Evolutionary conservation across 2,113 vertebrate genomes (phyloP).

Genomic region (Gnathonemus echidnorhynchus): DNA sequence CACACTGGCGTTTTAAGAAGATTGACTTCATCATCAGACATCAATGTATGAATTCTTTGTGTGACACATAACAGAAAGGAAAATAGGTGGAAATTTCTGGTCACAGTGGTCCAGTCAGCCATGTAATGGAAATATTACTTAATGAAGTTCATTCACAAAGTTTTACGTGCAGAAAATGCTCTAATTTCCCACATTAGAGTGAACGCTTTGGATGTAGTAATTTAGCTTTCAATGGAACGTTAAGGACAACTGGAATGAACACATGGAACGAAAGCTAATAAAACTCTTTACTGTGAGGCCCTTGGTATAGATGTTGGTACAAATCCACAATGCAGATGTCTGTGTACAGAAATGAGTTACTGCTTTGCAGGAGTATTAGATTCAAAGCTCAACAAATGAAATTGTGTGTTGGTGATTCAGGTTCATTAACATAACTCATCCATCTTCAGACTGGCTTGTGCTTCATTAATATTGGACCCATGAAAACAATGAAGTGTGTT

Average conservation of each 20-base stretch:
- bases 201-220: neutral
- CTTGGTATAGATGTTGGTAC: neutral
- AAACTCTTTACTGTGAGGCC: neutral
- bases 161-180: neutral
- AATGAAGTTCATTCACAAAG: neutral
- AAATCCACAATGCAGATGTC: neutral
- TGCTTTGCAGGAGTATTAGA: neutral
- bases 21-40: neutral
- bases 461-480: neutral
- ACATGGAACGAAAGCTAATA: neutral
- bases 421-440: neutral
- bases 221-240: neutral
- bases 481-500: neutral
- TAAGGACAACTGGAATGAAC: neutral
- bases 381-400: neutral
- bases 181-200: neutral
- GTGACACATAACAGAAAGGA: neutral
- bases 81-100: neutral
- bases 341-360: neutral
- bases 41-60: neutral
- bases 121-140: neutral
- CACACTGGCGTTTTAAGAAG: neutral
- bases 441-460: neutral
- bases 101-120: neutral
- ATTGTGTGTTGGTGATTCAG: neutral